Conservation (phyloP, 2,797 vertebrate species). For the Yasuhikotakia modesta region DNA sequence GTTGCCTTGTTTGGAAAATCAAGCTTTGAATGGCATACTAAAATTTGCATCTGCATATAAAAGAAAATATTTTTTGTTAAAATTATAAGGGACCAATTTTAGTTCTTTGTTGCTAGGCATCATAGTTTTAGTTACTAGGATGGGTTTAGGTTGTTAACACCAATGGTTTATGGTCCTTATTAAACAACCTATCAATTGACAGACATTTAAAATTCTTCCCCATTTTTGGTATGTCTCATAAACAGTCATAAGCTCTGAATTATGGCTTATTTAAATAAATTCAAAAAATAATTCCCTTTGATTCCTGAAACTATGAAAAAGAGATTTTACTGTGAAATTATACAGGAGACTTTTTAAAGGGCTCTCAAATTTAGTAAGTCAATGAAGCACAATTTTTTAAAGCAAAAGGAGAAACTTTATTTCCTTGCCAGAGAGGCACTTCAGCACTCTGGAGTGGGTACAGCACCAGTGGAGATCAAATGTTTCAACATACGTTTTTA, state of each 20-base stretch:
- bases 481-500: not conserved
- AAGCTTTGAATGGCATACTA: no score
- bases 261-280: constrained; percentile 52
- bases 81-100: not conserved
- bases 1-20: no score
- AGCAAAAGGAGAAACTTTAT: constrained; percentile 51
- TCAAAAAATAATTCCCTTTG: constrained; percentile 43
- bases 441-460: constrained; percentile 39
- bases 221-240: constrained; percentile 64
- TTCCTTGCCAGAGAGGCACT: constrained; percentile 37
- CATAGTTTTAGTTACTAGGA: constrained; percentile 1
- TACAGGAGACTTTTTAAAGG: constrained; percentile 57
- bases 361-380: constrained; percentile 60
- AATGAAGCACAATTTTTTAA: constrained; percentile 58
- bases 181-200: constrained; percentile 75
- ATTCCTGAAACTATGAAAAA: constrained; percentile 47
- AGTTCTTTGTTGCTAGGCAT: not conserved
- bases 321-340: constrained; percentile 58
- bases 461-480: constrained; percentile 19
- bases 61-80: not conserved
- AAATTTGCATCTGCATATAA: no score
- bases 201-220: constrained; percentile 66
- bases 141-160: not conserved
- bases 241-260: constrained; percentile 49
- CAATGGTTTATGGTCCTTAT: constrained; percentile 58